Evolutionary conservation across 1,140 invertebrate species (phyloP), one percentile per base, ranked within the genome.

Genomic region (Subanguina moxae): DNA sequence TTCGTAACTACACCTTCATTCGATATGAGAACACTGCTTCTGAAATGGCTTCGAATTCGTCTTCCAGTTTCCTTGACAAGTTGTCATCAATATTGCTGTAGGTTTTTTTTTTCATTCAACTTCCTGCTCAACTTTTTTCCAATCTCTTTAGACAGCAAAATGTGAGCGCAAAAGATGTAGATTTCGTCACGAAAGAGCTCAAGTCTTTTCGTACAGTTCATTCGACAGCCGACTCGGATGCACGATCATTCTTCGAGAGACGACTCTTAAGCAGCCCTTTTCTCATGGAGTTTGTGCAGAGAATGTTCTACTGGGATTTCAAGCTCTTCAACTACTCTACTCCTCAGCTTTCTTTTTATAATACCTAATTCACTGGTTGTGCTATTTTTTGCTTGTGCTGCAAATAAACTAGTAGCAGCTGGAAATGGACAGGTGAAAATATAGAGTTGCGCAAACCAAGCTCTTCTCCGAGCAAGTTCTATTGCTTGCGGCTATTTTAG

Each of bases 301-400:
- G 69, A 32, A 72, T 73, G 68, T 73, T 65, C 32, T 71, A 72
- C 62, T 62, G 66, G 15, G 71, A 73, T 56, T 73, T 65, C 62
- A 23, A 46, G 15, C 15, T 73, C 1, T 73, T 73, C 32, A 67
- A 71, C 62, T 73, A 66, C 28, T 48, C 71, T 5, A 11, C 72
- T 43, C 71, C 71, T 5, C n/a, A 19, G 3, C 3, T 52, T 25
- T 52, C 48, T 21, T 52, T 52, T 15, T 3, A 19, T 5, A 38
- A 3, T 38, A 11, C 32, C 32, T 38, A 38, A 38, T 38, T 38
- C 11, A 38, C 3, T 38, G 32, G 3, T 38, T 38, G 3, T 38
- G 32, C 11, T 38, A 38, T 38, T 38, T 38, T 38, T 38, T 38
- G 32, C 32, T 5, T 38, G 32, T 38, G 3, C 3, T 5, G 32